Percentiles rank a stretch among this genome's conserved stretches.
Conservation (phyloP, 2,888 invertebrate genomes). For the Caradrina clavipalpis region DNA sequence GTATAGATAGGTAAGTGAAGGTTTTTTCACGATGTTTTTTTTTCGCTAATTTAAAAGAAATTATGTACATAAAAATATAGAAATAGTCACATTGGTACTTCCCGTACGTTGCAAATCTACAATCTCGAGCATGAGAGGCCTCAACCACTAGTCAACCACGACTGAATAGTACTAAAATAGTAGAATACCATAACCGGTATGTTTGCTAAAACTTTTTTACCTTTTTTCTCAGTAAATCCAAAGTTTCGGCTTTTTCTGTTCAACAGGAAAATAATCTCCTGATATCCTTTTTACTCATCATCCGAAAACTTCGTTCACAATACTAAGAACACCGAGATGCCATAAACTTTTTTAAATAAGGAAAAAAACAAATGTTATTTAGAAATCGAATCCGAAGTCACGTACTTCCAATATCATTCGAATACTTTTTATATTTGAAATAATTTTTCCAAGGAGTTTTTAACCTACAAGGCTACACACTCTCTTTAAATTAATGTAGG, state of each 20-base stretch:
- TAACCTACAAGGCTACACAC: conserved; percentile 19
- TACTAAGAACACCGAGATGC: conserved; percentile 2
- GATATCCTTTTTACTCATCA: conserved; percentile 10
- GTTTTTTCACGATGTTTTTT: too few species aligned
- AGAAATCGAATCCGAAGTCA: conserved; percentile 43
- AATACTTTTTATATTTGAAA: conserved; percentile 54
- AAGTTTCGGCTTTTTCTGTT: conserved; percentile 1
- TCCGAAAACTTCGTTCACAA: conserved; percentile 22
- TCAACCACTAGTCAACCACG: too few species aligned
- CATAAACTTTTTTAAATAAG: conserved; percentile 42
- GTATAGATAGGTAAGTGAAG: too few species aligned
- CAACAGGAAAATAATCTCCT: conserved; percentile 2
- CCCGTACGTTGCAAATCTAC: too few species aligned
- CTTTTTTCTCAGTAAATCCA: neutral
- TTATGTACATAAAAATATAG: too few species aligned
- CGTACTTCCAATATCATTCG: conserved; percentile 43
- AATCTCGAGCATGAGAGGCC: too few species aligned
- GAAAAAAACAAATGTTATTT: conserved; percentile 31
- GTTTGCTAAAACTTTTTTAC: neutral
- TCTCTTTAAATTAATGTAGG: conserved; percentile 39
- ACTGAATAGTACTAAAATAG: too few species aligned
- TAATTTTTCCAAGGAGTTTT: conserved; percentile 40
- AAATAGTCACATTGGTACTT: too few species aligned
- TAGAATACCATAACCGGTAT: neutral
- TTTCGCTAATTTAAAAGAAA: too few species aligned